Percentiles rank a stretch among this genome's conserved stretches.
Evolutionary conservation across 2,113 vertebrate genomes (phyloP).

Genomic region (Chloropsis cyanopogon): DNA sequence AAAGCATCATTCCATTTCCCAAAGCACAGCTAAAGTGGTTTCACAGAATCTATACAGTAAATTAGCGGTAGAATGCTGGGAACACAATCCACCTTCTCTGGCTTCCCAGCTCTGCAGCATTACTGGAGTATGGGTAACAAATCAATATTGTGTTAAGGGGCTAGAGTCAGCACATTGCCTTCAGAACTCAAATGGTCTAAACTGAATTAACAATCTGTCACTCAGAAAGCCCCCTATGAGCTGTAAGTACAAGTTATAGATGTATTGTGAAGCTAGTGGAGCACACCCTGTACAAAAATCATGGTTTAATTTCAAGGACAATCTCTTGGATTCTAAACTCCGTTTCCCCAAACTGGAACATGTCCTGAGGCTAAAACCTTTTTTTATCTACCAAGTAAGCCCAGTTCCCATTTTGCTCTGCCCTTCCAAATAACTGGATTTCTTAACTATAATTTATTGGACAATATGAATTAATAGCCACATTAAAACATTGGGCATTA

Average conservation of each 20-base stretch:
- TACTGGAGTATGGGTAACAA: not conserved
- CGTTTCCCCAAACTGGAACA: not conserved
- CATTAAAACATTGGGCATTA: not conserved
- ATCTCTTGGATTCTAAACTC: not conserved
- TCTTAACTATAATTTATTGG: not conserved
- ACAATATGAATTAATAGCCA: not conserved
- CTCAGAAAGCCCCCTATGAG: not conserved
- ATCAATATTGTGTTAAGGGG: not conserved
- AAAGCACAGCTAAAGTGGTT: not conserved
- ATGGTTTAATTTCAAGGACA: not conserved
- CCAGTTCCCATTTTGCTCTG: not conserved
- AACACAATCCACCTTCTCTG: not conserved
- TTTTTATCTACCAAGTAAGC: not conserved
- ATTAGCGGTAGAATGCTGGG: not conserved
- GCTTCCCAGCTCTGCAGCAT: not conserved
- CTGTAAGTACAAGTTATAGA: not conserved
- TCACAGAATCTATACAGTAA: not conserved
- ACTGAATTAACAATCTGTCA: not conserved
- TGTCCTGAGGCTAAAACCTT: not conserved
- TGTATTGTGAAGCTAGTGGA: not conserved
- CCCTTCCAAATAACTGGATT: not conserved
- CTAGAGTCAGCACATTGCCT: not conserved
- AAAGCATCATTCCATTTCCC: not conserved
- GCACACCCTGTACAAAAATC: not conserved
- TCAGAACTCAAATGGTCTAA: not conserved